Evolutionary conservation across 2,888 invertebrate genomes (phyloP).

Genomic region (Ornithoptera priamus): DNA sequence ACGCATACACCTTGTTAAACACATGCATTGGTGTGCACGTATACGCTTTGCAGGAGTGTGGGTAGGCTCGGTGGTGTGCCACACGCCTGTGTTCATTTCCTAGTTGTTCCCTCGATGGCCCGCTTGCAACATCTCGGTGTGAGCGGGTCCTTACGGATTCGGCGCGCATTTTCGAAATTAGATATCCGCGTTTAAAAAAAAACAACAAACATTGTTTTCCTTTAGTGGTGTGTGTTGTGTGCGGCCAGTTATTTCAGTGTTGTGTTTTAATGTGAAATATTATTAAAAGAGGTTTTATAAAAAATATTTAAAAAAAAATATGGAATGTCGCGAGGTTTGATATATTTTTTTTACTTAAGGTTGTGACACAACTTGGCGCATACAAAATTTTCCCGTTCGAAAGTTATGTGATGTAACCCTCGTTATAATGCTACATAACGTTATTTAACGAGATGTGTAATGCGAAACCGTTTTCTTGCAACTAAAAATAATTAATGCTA

Average conservation of each 20-base stretch:
- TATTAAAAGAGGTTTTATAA: conserved; percentile 19
- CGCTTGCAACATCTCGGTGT: conserved; percentile 75
- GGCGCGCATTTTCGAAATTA: conserved; percentile 63
- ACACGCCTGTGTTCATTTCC: conserved; percentile 68
- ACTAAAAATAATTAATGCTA: conserved; percentile 35
- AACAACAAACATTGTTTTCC: conserved; percentile 37
- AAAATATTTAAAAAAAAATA: conserved; percentile 27
- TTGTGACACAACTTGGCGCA: conserved; percentile 41
- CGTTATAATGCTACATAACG: conserved; percentile 34
- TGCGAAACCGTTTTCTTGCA: conserved; percentile 39
- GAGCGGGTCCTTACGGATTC: conserved; percentile 72
- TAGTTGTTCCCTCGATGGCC: conserved; percentile 75
- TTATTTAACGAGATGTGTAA: conserved; percentile 35
- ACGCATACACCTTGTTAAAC: conserved; percentile 54
- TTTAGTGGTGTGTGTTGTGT: conserved; percentile 38
- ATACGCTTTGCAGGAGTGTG: conserved; percentile 41
- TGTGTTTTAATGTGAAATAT: conserved; percentile 39
- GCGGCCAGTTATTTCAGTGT: conserved; percentile 38
- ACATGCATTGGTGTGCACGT: conserved; percentile 45
- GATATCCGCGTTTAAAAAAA: conserved; percentile 34
- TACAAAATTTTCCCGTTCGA: conserved; percentile 28
- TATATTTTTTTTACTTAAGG: conserved; percentile 31
- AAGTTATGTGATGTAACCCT: conserved; percentile 44
- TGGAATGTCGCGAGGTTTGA: conserved; percentile 42
- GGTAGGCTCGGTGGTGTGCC: conserved; percentile 51